These are phyloP conservation scores for Hydropsyche betteni DNA, from an alignment of 2,888 invertebrate genomes.

Conservation along the genomic window DNA sequence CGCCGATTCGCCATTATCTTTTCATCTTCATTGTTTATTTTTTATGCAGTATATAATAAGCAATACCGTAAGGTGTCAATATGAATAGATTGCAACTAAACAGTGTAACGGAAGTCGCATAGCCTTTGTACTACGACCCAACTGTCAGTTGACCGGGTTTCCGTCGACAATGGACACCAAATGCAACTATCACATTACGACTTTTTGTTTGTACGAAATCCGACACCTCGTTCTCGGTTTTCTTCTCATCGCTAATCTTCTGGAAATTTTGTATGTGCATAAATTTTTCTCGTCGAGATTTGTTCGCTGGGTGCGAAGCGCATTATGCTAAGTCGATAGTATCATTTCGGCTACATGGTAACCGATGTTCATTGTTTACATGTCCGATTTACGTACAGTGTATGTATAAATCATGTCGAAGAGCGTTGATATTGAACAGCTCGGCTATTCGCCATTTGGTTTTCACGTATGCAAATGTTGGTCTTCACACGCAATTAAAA, in stretches of 20 bases:
- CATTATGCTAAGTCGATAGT: too few relatives aligned
- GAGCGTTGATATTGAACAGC: too few relatives aligned
- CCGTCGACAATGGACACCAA: neutral
- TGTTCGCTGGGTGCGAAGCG: neutral
- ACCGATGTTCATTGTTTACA: too few relatives aligned
- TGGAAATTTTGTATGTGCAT: neutral
- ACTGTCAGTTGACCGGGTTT: constrained; percentile 13
- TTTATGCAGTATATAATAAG: too few relatives aligned
- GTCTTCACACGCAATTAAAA: constrained; percentile 13
- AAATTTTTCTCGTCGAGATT: neutral
- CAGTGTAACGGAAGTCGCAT: too few relatives aligned
- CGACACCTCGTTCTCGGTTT: neutral
- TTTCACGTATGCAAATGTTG: neutral
- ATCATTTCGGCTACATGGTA: too few relatives aligned
- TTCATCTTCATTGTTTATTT: too few relatives aligned
- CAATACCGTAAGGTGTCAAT: too few relatives aligned
- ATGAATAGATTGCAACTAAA: too few relatives aligned
- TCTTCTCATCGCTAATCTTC: neutral
- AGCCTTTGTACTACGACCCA: too few relatives aligned
- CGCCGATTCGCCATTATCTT: too few relatives aligned
- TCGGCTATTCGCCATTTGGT: neutral
- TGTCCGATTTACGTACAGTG: neutral
- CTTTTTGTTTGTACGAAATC: neutral
- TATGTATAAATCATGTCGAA: constrained; percentile 3
- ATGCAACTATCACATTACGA: neutral